Evolutionary conservation across 2,113 vertebrate genomes (phyloP).

Genomic region (Syngnathus floridae): DNA sequence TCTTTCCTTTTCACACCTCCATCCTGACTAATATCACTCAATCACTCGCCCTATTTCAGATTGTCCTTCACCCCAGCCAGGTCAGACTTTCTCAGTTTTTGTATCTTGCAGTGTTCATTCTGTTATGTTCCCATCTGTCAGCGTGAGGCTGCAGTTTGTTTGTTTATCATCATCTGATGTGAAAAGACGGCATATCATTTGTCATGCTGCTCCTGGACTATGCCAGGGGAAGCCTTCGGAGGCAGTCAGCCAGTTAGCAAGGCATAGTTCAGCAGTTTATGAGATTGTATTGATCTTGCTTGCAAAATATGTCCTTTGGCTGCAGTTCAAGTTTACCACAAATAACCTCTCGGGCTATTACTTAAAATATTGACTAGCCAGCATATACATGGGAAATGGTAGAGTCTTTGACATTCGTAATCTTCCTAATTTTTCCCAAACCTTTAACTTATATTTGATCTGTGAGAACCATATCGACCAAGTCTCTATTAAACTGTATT

Average conservation of each 20-base stretch:
- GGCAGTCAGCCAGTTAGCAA: background rate
- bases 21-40: constrained; percentile 5
- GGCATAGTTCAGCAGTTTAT: constrained; percentile 2
- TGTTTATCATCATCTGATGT: background rate
- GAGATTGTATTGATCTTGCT: background rate
- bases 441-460: background rate
- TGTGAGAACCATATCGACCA: background rate
- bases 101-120: constrained; percentile 3
- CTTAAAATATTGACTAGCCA: background rate
- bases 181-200: background rate
- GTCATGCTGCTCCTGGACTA: background rate
- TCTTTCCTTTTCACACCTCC: background rate
- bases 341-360: background rate
- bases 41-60: background rate
- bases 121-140: constrained; percentile 1
- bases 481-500: background rate
- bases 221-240: background rate
- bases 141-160: background rate
- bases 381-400: background rate
- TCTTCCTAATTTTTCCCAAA: background rate
- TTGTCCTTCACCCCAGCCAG: constrained; percentile 1
- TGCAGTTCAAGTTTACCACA: background rate
- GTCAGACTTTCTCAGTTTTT: constrained; percentile 14
- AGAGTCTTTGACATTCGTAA: background rate
- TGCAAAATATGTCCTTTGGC: constrained; percentile 3